Conservation (phyloP, 2,888 invertebrate species). For the Trisateles emortualis region DNA sequence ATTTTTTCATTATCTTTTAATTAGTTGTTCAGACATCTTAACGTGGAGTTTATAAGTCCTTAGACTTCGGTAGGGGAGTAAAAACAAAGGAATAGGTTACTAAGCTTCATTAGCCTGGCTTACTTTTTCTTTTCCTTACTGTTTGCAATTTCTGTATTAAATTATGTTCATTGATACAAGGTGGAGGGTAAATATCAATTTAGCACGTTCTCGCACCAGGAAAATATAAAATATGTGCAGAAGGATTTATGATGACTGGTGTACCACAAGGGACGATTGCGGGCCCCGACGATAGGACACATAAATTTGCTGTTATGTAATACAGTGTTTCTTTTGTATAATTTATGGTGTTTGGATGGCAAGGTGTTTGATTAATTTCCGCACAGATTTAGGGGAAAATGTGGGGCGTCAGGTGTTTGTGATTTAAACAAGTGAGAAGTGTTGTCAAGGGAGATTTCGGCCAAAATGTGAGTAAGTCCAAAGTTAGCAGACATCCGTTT, state of each 20-base stretch:
- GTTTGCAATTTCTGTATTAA: conserved; percentile 50
- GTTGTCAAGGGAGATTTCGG: background rate
- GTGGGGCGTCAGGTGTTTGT: conserved; percentile 29
- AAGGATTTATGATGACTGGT: conserved; percentile 40
- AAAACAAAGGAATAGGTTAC: conserved; percentile 33
- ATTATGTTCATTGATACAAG: conserved; percentile 56
- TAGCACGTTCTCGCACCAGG: conserved; percentile 56
- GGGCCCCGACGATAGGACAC: conserved; percentile 34
- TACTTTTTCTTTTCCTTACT: conserved; percentile 27
- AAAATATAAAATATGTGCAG: conserved; percentile 63
- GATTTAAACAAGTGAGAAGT: background rate
- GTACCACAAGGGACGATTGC: conserved; percentile 40
- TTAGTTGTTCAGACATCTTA: conserved; percentile 64
- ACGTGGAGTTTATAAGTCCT: conserved; percentile 49
- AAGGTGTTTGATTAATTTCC: conserved; percentile 42
- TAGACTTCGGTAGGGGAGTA: conserved; percentile 12
- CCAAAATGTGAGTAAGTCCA: no score
- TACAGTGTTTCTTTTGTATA: conserved; percentile 43
- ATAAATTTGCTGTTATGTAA: conserved; percentile 44
- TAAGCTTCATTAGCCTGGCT: conserved; percentile 48
- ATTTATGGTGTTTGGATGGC: conserved; percentile 43
- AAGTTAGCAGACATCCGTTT: no score
- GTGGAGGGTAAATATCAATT: conserved; percentile 66
- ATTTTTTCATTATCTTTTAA: conserved; percentile 77
- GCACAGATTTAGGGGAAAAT: conserved; percentile 26